Percentiles rank a stretch among this genome's conserved stretches.
These are phyloP conservation scores for Synanthedon myopaeformis DNA, from an alignment of 2,888 invertebrate species.

Conservation along the genomic window DNA sequence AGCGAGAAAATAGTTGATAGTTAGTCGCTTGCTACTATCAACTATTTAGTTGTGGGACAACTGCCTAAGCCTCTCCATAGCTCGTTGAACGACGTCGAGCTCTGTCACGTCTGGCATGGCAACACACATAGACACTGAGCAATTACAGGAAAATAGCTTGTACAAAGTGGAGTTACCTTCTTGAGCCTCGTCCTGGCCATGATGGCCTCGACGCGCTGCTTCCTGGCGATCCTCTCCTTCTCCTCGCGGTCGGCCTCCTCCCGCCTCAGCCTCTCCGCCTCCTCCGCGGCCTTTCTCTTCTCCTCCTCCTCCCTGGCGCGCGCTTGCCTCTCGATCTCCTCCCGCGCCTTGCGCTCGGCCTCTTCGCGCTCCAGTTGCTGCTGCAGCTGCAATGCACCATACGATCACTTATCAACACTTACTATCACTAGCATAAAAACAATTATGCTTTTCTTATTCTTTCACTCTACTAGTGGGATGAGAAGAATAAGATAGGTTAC, in stretches of 20 bases:
- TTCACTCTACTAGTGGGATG: too few relatives aligned
- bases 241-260: slow-evolving; percentile 92
- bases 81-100: too few relatives aligned
- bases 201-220: slow-evolving; percentile 92
- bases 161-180: slow-evolving; percentile 29
- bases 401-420: too few relatives aligned
- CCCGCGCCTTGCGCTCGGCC: slow-evolving; percentile 78
- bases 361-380: slow-evolving; percentile 74
- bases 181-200: slow-evolving; percentile 86
- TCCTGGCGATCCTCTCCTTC: slow-evolving; percentile 86
- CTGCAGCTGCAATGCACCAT: slow-evolving; percentile 40
- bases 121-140: too few relatives aligned
- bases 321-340: slow-evolving; percentile 77
- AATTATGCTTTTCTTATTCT: too few relatives aligned
- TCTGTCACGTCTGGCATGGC: too few relatives aligned
- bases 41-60: too few relatives aligned
- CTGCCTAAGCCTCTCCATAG: too few relatives aligned
- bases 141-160: too few relatives aligned
- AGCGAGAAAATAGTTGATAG: too few relatives aligned
- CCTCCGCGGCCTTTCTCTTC: slow-evolving; percentile 84
- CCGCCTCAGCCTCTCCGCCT: slow-evolving; percentile 84
- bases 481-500: slow-evolving; percentile 30
- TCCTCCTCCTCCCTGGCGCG: slow-evolving; percentile 77
- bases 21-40: too few relatives aligned
- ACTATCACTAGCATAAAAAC: too few relatives aligned